Base-by-base conservation (phyloP, 2,797 vertebrate genomes). In the Champsocephalus gunnari region DNA sequence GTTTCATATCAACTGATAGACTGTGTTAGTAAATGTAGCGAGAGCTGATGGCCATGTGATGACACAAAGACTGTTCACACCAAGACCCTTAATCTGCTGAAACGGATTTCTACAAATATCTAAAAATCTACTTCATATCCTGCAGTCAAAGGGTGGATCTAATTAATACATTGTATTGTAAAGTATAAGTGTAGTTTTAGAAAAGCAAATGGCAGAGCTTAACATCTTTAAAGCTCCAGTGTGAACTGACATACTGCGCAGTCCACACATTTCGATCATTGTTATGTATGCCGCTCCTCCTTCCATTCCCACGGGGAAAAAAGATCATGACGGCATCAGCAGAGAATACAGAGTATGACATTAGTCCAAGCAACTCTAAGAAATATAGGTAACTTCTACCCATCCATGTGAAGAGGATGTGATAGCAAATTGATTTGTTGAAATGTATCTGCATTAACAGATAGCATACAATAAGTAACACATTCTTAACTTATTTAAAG, bases 41-140 rank as follows among this genome's bases (percentile, higher is more conserved):
- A 58, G 60, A 69, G 75, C 56, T 60, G 54, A 90, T 87, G 82
- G 60, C 71, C 71, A 79, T 87, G 87, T 88, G 79, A 90, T 82
- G 87, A 87, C 88, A 83, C 44, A 74, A 61, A 53, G 66, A 28
- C 48, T 61, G 66, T 80, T 69, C 21, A 74, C 51, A 72, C 60
- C 17, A 9, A 13, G 38, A 9, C 5, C 19, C 12, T 50, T 19
- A 12, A 62, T 79, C 54, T 61, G 66, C 32, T 63, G 9, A 67
- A 65, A 58, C 13, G 1, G 16, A 19, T 77, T 58, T 19, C 17
- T 19, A 10, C 19, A 47, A 21, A 50, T 3, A 19, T 19, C 19
- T 19, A 19, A 19, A 19, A 19, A 19, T 19, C 19, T 19, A 19
- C 14, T 11, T 71, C 11, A 45, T 17, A 43, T 38, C 6, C 5